phyloP scores from a whole-genome alignment of 1,140 invertebrate species.

The Zelostemma sp. region DNA sequence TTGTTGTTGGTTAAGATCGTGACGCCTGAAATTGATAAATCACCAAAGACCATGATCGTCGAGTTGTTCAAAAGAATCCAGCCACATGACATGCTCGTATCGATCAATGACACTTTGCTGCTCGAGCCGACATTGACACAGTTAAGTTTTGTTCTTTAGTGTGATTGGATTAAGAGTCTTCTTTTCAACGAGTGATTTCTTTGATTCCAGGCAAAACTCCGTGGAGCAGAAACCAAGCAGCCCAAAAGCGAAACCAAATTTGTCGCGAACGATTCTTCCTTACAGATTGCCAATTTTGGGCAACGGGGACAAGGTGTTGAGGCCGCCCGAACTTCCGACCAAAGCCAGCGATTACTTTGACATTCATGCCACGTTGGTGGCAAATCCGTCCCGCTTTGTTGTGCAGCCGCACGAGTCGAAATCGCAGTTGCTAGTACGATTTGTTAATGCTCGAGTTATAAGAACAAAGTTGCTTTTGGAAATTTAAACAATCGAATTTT shows the following conservation, averaged over 20 bases:
- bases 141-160: conserved; percentile 12
- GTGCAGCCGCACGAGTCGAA: conserved; percentile 54
- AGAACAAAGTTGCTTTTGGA: too few species aligned
- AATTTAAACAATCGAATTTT: too few species aligned
- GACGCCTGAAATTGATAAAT: conserved; percentile 11
- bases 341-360: conserved; percentile 68
- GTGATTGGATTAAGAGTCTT: conserved; percentile 3
- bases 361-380: conserved; percentile 73
- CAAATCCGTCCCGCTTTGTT: conserved; percentile 74
- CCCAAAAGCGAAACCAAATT: not conserved
- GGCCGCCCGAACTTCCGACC: conserved; percentile 59
- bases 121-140: conserved; percentile 56
- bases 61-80: conserved; percentile 75
- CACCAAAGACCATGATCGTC: conserved; percentile 61
- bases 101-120: conserved; percentile 74
- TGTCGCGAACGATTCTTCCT: not conserved
- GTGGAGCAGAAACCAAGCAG: too few species aligned
- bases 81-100: conserved; percentile 70
- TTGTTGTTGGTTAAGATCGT: conserved; percentile 61
- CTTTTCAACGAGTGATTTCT: not conserved
- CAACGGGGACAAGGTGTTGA: conserved; percentile 28
- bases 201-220: too few species aligned
- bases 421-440: conserved; percentile 19
- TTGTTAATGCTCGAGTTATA: too few species aligned
- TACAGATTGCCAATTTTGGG: not conserved